Conservation (phyloP, 2,888 invertebrate species). For the Nebria salina region DNA sequence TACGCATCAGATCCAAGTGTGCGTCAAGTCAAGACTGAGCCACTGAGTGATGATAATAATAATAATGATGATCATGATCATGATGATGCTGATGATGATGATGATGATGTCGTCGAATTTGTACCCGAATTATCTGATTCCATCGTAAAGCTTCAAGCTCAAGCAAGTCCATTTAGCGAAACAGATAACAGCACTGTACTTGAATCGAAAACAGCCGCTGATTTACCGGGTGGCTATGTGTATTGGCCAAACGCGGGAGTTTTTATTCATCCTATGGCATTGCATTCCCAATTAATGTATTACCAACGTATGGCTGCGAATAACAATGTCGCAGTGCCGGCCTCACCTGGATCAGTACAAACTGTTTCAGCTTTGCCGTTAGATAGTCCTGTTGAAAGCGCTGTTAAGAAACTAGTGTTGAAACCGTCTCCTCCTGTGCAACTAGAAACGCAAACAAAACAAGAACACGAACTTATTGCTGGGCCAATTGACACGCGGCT, state of each 20-base stretch:
- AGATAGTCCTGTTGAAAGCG: constrained; percentile 49
- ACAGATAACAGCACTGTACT: background rate
- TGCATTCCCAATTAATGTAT: constrained; percentile 77
- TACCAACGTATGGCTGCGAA: constrained; percentile 77
- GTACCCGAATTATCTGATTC: constrained; percentile 55
- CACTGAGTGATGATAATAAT: constrained; percentile 62
- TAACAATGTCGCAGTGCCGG: constrained; percentile 57
- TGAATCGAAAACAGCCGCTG: background rate
- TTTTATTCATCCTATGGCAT: constrained; percentile 77
- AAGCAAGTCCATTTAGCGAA: constrained; percentile 35
- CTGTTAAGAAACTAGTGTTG: constrained; percentile 60
- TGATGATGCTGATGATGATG: too few species aligned
- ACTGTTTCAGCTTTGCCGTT: constrained; percentile 6
- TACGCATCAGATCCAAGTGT: constrained; percentile 65
- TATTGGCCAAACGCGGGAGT: constrained; percentile 78
- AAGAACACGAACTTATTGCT: constrained; percentile 50
- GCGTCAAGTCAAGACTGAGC: constrained; percentile 69
- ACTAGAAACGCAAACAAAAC: constrained; percentile 51
- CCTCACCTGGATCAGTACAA: constrained; percentile 52
- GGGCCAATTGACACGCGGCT: constrained; percentile 3
- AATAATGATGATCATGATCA: too few species aligned
- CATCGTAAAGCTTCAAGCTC: background rate
- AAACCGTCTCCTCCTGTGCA: background rate
- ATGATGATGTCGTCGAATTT: constrained; percentile 64
- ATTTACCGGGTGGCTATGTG: constrained; percentile 61